phyloP scores from a whole-genome alignment of 2,888 invertebrate species.

The Caenorhabditis uteleia region DNA sequence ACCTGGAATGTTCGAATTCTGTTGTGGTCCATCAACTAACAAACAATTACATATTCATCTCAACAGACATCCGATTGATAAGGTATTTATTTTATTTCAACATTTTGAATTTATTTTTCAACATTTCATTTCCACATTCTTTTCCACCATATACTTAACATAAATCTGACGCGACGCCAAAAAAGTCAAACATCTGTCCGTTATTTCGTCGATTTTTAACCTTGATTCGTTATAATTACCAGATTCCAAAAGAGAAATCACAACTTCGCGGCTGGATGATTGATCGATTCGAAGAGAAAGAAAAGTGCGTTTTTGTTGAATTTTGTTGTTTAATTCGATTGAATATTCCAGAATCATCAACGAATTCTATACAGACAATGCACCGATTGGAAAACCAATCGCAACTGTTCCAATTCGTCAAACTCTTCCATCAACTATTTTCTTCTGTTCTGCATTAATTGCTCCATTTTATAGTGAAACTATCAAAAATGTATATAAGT shows the following conservation, averaged over 20 bases:
- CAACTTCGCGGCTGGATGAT: slow-evolving; percentile 52
- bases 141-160: no score
- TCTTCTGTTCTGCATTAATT: slow-evolving; percentile 49
- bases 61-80: slow-evolving; percentile 13
- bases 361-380: slow-evolving; percentile 36
- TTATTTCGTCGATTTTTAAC: slow-evolving; percentile 7
- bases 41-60: slow-evolving; percentile 39
- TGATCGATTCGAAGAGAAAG: slow-evolving; percentile 52
- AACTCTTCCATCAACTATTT: slow-evolving; percentile 52
- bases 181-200: background rate
- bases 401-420: slow-evolving; percentile 41
- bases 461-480: slow-evolving; percentile 49
- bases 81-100: slow-evolving; percentile 7
- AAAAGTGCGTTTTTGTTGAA: slow-evolving; percentile 28
- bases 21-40: slow-evolving; percentile 40
- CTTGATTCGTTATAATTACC: slow-evolving; percentile 1
- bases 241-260: slow-evolving; percentile 45
- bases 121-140: background rate
- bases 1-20: slow-evolving; percentile 66
- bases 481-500: slow-evolving; percentile 43
- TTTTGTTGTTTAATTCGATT: slow-evolving; percentile 8
- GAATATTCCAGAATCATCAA: slow-evolving; percentile 45
- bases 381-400: slow-evolving; percentile 8
- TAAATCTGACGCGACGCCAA: background rate
- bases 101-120: background rate